Base-by-base conservation (phyloP, 2,888 invertebrate genomes). In the Scaptomyza polygonia region DNA sequence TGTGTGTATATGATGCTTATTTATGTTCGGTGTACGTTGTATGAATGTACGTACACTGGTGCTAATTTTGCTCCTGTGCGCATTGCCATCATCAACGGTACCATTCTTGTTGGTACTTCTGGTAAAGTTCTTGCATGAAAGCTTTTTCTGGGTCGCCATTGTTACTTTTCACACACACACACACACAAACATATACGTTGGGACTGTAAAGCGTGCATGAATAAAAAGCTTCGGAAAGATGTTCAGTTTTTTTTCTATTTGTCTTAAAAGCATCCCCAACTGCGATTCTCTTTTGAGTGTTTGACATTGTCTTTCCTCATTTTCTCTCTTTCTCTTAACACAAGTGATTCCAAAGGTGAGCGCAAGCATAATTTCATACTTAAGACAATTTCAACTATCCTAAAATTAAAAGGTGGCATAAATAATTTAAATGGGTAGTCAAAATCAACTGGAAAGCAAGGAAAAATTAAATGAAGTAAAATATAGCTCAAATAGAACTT, bases 101-200 rank as follows among this genome's bases (percentile, higher is more conserved):
- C 58, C 67, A 66, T 73, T 77, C 76, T 74, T 75, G 54, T 79
- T 70, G 77, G 70, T 77, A 77, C 82, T 82, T 79, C 72, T 81
- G 77, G 66, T 72, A 62, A 70, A 76, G 67, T 73, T 73, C 69
- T 79, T 81, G 63, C 48, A 76, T 39, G 36, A 16, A 81, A 80
- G 80, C 80, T 80, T 79, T 79, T 74, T 67, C 77, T 79, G 77
- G 69, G 73, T 68, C 62, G 69, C 55, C 64, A 54, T 70, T 56
- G 54, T 48, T 45, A 34, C 42, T 53, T 55, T 52, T 12, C 40
- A 42, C 21, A 32, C 32, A 11, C n/a, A 39, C 39, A 29, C 11
- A 21, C 12, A 29, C 11, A n/a, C 32, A 27, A 39, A 39, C n/a
- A n/a, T n/a, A n/a, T n/a, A n/a, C n/a, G n/a, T n/a, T n/a, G n/a